Conservation (phyloP, 2,113 vertebrate genomes). For the Acanthochromis polyacanthus region DNA sequence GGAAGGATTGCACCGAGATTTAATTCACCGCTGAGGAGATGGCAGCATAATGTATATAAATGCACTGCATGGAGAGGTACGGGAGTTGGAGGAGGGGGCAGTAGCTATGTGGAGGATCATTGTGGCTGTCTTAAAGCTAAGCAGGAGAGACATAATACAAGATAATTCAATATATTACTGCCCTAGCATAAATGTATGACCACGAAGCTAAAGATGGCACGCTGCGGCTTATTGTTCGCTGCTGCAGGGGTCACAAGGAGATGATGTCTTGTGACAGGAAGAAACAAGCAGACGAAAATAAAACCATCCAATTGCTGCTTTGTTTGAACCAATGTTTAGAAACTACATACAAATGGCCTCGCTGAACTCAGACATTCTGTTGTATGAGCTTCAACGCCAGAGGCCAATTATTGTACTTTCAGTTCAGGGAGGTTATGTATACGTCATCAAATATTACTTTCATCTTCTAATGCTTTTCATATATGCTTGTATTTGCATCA, state of each 20-base stretch:
- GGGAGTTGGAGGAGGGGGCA: slow-evolving; percentile 22
- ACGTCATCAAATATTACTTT: not conserved
- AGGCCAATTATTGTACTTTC: not conserved
- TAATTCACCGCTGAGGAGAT: slow-evolving; percentile 75
- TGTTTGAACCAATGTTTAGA: slow-evolving; percentile 26
- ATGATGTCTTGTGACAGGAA: slow-evolving; percentile 57
- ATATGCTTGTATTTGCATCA: too few relatives aligned
- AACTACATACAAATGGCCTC: slow-evolving; percentile 39
- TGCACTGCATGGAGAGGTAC: slow-evolving; percentile 60
- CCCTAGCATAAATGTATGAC: slow-evolving; percentile 55
- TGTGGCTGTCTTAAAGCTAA: slow-evolving; percentile 57
- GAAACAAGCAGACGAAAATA: slow-evolving; percentile 53
- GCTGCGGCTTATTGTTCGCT: slow-evolving; percentile 41
- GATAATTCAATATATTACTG: slow-evolving; percentile 74
- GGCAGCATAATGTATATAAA: slow-evolving; percentile 80
- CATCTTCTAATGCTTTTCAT: not conserved
- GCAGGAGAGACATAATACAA: slow-evolving; percentile 60
- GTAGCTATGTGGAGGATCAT: slow-evolving; percentile 43
- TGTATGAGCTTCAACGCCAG: not conserved
- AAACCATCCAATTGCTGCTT: slow-evolving; percentile 23
- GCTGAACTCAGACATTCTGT: slow-evolving; percentile 15
- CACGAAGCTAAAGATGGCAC: slow-evolving; percentile 45
- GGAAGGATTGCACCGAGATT: slow-evolving; percentile 74
- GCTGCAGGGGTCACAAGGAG: slow-evolving; percentile 43
- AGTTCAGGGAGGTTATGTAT: not conserved